These are phyloP conservation scores for Pteropus alecto DNA, from an alignment of 2,113 vertebrate species.

Conservation along the genomic window DNA sequence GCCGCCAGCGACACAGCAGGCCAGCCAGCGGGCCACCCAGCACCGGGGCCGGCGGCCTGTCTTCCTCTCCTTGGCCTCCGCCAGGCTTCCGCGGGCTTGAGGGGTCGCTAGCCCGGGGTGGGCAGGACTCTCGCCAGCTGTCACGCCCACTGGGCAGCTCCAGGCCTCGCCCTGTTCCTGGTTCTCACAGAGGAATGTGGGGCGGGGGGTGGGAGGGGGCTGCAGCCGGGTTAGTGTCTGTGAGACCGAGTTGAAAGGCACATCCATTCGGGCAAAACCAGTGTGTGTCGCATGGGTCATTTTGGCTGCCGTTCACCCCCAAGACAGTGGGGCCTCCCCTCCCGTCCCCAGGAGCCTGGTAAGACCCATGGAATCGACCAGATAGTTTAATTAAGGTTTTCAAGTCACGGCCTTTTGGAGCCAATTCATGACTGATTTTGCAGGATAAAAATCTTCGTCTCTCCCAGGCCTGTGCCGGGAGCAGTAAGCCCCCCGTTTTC, in stretches of 20 bases:
- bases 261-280: neutral
- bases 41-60: too few species aligned
- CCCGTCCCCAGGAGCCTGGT: neutral
- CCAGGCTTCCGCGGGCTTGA: too few species aligned
- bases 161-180: too few species aligned
- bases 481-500: neutral
- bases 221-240: accelerated
- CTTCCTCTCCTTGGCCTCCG: too few species aligned
- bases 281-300: accelerated
- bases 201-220: neutral
- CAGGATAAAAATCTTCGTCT: neutral
- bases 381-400: neutral
- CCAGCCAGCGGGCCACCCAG: too few species aligned
- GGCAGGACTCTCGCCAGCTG: too few species aligned
- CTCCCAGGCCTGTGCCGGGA: neutral
- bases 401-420: neutral
- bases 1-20: too few species aligned
- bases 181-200: too few species aligned
- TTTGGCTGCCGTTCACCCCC: neutral
- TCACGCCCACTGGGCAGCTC: too few species aligned
- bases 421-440: slow-evolving; percentile 6
- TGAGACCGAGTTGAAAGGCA: neutral
- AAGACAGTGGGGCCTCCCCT: neutral
- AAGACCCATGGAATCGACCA: neutral
- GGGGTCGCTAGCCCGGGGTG: too few species aligned